Conservation (phyloP, 2,113 vertebrate species). For the Rhynchopsitta pachyrhyncha region DNA sequence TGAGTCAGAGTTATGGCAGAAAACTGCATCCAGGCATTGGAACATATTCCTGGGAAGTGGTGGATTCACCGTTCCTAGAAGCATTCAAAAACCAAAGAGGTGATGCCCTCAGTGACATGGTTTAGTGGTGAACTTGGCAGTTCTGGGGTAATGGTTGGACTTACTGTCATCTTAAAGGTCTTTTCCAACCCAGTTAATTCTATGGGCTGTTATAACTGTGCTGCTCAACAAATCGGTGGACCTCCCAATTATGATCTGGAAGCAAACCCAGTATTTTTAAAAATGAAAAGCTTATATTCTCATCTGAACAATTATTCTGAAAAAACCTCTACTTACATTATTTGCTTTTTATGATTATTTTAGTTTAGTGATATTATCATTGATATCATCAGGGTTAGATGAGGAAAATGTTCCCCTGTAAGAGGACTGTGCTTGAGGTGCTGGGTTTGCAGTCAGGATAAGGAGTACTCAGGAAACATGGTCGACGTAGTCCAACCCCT, state of each 20-base stretch:
- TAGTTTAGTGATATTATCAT: background rate
- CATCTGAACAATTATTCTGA: background rate
- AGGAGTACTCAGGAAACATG: accelerated
- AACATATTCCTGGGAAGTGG: background rate
- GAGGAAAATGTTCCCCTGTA: slow-evolving; percentile 7
- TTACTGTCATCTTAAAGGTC: background rate
- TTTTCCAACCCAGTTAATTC: background rate
- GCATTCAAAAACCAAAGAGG: background rate
- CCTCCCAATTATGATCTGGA: background rate
- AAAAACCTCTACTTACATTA: background rate
- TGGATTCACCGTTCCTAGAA: background rate
- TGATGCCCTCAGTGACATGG: background rate
- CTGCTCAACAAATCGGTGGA: background rate
- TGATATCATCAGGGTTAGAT: background rate
- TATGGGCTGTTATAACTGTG: accelerated
- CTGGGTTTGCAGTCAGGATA: background rate
- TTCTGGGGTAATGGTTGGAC: background rate
- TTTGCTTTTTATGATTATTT: background rate
- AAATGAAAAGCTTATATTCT: background rate
- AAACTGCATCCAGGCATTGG: background rate
- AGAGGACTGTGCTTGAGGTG: background rate
- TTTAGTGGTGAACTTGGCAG: background rate
- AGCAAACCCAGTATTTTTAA: background rate
- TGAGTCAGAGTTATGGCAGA: background rate
- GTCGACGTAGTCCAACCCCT: background rate